Base-by-base conservation (phyloP, 2,113 vertebrate species). In the Blennius ocellaris region DNA sequence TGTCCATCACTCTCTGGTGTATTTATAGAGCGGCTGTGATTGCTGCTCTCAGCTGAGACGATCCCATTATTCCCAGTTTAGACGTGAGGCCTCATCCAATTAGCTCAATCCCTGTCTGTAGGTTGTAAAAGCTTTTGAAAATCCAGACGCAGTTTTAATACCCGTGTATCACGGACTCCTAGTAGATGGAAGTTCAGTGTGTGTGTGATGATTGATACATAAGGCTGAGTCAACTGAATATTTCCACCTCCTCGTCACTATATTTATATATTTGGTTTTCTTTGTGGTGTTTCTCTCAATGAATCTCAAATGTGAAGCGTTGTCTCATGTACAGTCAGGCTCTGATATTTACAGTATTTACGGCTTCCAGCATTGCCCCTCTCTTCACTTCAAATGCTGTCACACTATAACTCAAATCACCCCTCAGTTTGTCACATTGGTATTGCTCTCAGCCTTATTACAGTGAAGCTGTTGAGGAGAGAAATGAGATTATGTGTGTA, bases 1-100 rank as follows among this genome's bases (percentile, higher is more conserved):
- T 30, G 21, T 69, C 48, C 37, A 70, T 56, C 49, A 51, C 38
- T 48, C 61, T 8, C 52, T 44, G 54, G 53, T 59, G 8, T 76
- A 71, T 82, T 76, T 77, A 65, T 67, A 76, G 68, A 76, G 11
- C 47, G 47, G 11, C 63, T 57, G 16, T 73, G 63, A 73, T 53
- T 40, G 37, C 53, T 66, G 44, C 49, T 66, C 43, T 75, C 61
- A 51, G 50, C 66, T 50, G 44, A 63, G 50, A 21, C 73, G 9
- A 68, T 82, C 41, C 78, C 60, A 73, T 57, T 47, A 55, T 63
- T 84, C 80, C 74, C 69, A 79, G 69, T 78, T 83, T 80, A 72
- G 78, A 78, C 40, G 65, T 50, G 30, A 62, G 59, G 47, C 60
- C 64, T 87, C 15, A 88, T 84, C 80, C 21, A 30, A 30, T 30